These are phyloP conservation scores for Parasteatoda lunata DNA, from an alignment of 2,888 invertebrate genomes.

Conservation along the genomic window DNA sequence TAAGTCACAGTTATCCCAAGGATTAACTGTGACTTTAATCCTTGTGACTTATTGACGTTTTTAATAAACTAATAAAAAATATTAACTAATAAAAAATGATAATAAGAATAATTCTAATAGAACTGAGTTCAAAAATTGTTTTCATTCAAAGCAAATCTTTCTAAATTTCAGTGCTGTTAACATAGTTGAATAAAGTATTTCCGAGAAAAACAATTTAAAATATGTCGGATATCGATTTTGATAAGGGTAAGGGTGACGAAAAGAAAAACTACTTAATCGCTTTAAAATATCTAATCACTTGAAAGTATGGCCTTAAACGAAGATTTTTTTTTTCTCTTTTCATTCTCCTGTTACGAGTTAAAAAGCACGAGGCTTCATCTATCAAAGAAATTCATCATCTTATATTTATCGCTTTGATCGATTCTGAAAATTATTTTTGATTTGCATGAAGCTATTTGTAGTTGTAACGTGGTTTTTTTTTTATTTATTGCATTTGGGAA, in stretches of 20 bases:
- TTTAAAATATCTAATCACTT: conserved; percentile 50
- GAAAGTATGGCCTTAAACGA: conserved; percentile 25
- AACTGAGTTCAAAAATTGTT: too few relatives aligned
- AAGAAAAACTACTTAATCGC: conserved; percentile 20
- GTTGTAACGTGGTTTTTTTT: not conserved
- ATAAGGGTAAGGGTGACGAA: conserved; percentile 9
- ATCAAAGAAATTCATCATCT: not conserved
- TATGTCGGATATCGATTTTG: conserved; percentile 36
- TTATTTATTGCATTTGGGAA: not conserved
- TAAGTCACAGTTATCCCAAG: too few relatives aligned
- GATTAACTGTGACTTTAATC: too few relatives aligned
- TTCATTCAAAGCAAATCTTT: too few relatives aligned
- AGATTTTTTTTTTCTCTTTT: not conserved
- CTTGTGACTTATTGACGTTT: too few relatives aligned
- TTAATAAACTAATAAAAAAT: too few relatives aligned
- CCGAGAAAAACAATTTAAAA: not conserved
- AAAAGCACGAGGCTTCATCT: not conserved
- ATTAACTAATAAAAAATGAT: too few relatives aligned
- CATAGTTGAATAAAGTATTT: not conserved
- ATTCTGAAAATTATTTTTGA: not conserved
- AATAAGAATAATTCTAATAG: too few relatives aligned
- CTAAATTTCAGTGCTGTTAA: too few relatives aligned
- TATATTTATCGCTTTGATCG: not conserved
- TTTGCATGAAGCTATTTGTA: not conserved
- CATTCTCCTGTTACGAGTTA: not conserved